Evolutionary conservation across 2,888 invertebrate species (phyloP).

Genomic region (Dioctria rufipes): DNA sequence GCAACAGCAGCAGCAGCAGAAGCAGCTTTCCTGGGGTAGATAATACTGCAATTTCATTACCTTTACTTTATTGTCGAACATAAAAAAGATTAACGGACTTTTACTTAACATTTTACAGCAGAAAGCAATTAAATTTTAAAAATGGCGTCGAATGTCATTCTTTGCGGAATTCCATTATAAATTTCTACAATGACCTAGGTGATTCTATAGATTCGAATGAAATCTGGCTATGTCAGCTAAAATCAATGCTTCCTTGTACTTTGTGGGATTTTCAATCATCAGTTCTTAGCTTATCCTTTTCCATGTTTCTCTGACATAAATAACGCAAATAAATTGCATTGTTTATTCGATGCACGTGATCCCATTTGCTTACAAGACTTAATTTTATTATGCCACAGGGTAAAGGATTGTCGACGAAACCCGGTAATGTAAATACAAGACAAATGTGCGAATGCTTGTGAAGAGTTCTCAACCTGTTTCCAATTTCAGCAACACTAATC

Average conservation of each 20-base stretch:
- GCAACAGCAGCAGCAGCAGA: not conserved
- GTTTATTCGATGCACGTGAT: conserved; percentile 4
- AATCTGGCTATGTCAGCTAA: too few species aligned
- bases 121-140: conserved; percentile 38
- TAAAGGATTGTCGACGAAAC: conserved; percentile 33
- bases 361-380: conserved; percentile 22
- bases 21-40: conserved; percentile 21
- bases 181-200: not conserved
- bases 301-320: too few species aligned
- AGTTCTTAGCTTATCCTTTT: too few species aligned
- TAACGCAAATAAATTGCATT: not conserved
- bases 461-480: conserved; percentile 52
- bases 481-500: conserved; percentile 60
- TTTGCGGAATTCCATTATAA: not conserved
- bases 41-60: conserved; percentile 48
- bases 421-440: not conserved
- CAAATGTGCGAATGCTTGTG: not conserved
- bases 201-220: too few species aligned
- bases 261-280: too few species aligned
- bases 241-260: too few species aligned
- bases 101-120: conserved; percentile 40
- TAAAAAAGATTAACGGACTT: conserved; percentile 47
- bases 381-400: conserved; percentile 19
- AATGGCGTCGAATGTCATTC: conserved; percentile 47
- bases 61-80: conserved; percentile 39